Evolutionary conservation across 2,797 vertebrate genomes (phyloP).

Genomic region (Poecile montanus): DNA sequence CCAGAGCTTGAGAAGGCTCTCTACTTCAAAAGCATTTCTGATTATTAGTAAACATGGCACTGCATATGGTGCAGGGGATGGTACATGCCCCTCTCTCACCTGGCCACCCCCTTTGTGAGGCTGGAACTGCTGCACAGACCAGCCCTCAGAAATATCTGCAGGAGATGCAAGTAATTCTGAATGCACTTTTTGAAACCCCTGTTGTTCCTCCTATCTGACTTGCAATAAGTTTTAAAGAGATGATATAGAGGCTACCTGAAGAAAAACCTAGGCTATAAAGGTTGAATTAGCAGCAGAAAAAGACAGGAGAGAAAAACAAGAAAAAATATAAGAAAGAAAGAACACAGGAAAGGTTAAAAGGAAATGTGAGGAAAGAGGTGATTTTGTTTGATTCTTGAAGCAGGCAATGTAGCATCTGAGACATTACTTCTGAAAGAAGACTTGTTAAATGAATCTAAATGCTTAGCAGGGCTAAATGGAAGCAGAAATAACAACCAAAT

Average conservation of each 20-base stretch:
- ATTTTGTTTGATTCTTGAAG: conserved; percentile 10
- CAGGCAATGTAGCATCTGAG: background rate
- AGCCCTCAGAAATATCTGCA: background rate
- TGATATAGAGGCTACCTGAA: background rate
- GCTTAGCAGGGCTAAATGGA: background rate
- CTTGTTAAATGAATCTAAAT: conserved; percentile 34
- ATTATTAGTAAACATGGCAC: background rate
- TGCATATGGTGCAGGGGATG: background rate
- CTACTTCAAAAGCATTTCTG: background rate
- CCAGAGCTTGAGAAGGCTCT: background rate
- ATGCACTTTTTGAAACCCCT: background rate
- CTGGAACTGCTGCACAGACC: background rate
- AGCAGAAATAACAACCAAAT: conserved; percentile 27
- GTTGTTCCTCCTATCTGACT: background rate
- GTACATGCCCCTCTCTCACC: background rate
- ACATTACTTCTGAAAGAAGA: background rate
- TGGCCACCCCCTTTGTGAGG: background rate
- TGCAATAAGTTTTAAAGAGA: background rate
- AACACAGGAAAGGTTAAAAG: conserved; percentile 8
- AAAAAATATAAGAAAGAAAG: background rate
- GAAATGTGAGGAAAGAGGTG: background rate
- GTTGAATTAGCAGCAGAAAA: background rate
- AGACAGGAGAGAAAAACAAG: background rate
- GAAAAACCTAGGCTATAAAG: background rate
- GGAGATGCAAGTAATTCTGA: background rate